phyloP scores from a whole-genome alignment of 2,113 vertebrate species.

The Tamias sibiricus region DNA sequence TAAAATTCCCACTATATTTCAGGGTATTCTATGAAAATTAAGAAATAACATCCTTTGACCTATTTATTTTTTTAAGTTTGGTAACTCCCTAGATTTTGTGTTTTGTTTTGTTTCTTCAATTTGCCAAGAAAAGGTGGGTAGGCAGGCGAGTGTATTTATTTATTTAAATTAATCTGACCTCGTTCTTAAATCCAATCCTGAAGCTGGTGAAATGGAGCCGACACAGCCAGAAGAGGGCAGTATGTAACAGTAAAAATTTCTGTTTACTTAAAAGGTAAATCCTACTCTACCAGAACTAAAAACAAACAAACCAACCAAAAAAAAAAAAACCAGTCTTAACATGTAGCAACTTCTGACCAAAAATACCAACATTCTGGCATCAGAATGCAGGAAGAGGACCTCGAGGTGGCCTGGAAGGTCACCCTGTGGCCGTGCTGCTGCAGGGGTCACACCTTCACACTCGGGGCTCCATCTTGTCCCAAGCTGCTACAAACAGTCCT shows the following conservation, averaged over 20 bases:
- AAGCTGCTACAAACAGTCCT: background rate
- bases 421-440: rapidly evolving
- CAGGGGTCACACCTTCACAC: background rate
- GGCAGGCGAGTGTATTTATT: background rate
- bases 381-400: background rate
- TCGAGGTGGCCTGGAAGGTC: background rate
- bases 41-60: background rate
- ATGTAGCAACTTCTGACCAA: background rate
- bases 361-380: background rate
- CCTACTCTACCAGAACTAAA: background rate
- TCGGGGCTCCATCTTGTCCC: background rate
- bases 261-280: background rate
- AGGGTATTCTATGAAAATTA: background rate
- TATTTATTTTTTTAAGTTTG: background rate
- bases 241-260: slow-evolving; percentile 70
- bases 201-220: rapidly evolving
- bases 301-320: background rate
- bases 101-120: background rate
- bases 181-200: background rate
- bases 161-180: background rate
- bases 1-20: background rate
- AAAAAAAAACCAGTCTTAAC: background rate
- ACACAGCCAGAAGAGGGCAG: slow-evolving; percentile 85
- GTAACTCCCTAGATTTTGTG: background rate
- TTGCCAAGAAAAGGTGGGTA: background rate